phyloP scores from a whole-genome alignment of 2,888 invertebrate species.

The Stenoptilia bipunctidactyla region DNA sequence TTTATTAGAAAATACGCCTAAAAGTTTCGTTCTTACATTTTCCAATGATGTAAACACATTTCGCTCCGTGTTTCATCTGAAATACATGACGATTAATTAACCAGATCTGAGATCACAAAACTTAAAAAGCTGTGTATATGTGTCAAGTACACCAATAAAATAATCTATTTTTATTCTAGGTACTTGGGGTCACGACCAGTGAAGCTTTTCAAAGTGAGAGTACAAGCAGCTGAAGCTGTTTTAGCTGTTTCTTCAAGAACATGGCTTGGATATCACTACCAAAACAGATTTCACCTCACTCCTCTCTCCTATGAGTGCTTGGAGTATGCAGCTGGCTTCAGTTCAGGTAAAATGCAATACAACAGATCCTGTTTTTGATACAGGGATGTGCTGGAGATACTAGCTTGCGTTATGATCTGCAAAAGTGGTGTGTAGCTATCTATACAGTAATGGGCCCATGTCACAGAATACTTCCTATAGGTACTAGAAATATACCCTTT shows the following conservation, averaged over 20 bases:
- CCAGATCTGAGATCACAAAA: conserved; percentile 49
- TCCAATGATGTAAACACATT: conserved; percentile 47
- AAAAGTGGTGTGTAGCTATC: conserved; percentile 63
- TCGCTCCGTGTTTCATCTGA: conserved; percentile 76
- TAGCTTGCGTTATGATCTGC: conserved; percentile 33
- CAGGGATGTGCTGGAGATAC: conserved; percentile 43
- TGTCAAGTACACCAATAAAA: neutral
- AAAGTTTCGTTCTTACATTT: neutral
- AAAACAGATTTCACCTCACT: conserved; percentile 95
- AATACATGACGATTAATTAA: conserved; percentile 65
- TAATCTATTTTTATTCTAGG: conserved; percentile 32
- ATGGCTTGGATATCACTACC: conserved; percentile 98
- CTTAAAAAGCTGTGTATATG: neutral
- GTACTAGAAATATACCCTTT: conserved; percentile 54
- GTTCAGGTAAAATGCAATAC: conserved; percentile 72
- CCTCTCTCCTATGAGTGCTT: conserved; percentile 96
- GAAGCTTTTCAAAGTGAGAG: conserved; percentile 94
- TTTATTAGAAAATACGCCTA: neutral
- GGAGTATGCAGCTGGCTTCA: conserved; percentile 97
- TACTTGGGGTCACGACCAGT: conserved; percentile 97
- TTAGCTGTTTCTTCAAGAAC: conserved; percentile 97
- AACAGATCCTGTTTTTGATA: conserved; percentile 3
- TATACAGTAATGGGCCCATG: conserved; percentile 68
- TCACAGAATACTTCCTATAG: conserved; percentile 77
- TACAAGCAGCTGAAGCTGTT: conserved; percentile 97